phyloP scores from a whole-genome alignment of 2,888 invertebrate genomes.

The Eremobia ochroleuca region DNA sequence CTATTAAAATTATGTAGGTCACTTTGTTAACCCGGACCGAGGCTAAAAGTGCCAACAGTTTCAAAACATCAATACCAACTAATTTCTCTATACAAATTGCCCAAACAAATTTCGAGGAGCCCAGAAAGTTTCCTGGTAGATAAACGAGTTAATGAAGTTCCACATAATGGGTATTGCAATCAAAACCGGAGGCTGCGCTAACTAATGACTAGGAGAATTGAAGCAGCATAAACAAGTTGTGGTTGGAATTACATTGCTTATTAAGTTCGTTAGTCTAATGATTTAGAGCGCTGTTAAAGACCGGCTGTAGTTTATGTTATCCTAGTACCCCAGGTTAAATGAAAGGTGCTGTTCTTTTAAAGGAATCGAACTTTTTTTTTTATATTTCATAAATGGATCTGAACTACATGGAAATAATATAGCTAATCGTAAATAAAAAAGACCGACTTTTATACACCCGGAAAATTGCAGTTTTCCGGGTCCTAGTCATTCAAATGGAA shows the following conservation, averaged over 20 bases:
- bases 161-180: conserved; percentile 57
- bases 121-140: conserved; percentile 51
- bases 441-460: conserved; percentile 26
- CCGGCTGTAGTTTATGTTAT: conserved; percentile 19
- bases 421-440: not conserved
- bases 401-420: not conserved
- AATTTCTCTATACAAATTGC: conserved; percentile 50
- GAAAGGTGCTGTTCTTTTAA: not conserved
- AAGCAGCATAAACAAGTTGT: conserved; percentile 36
- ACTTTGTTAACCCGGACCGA: conserved; percentile 8
- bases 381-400: not conserved
- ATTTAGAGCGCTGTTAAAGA: conserved; percentile 26
- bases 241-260: conserved; percentile 45
- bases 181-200: conserved; percentile 46
- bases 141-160: conserved; percentile 59
- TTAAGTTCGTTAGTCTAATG: conserved; percentile 50
- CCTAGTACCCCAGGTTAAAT: conserved; percentile 12
- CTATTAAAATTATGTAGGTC: conserved; percentile 8
- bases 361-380: not conserved
- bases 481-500: conserved; percentile 35
- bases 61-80: conserved; percentile 53
- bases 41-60: conserved; percentile 22
- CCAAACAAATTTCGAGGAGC: conserved; percentile 30
- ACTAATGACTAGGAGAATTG: conserved; percentile 51
- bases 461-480: conserved; percentile 43